Conservation (phyloP, 2,888 invertebrate genomes). For the Trichogramma evanescens region DNA sequence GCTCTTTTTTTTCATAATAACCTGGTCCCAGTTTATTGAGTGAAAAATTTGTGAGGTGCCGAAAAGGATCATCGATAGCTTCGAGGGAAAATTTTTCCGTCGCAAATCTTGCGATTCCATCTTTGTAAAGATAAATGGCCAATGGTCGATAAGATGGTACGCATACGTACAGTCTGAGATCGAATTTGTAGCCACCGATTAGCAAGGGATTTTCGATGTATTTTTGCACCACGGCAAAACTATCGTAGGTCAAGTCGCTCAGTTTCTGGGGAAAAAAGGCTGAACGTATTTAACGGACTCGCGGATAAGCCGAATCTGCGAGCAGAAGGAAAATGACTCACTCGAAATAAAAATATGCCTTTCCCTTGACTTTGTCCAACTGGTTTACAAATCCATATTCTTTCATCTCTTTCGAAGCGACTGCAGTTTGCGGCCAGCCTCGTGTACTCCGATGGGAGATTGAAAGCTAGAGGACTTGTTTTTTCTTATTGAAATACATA, state of each 20-base stretch:
- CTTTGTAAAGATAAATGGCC: constrained; percentile 80
- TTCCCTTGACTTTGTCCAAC: constrained; percentile 78
- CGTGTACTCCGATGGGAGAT: constrained; percentile 76
- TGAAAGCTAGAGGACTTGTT: constrained; percentile 72
- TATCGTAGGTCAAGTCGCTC: constrained; percentile 70
- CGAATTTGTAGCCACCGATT: constrained; percentile 88
- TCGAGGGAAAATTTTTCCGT: constrained; percentile 80
- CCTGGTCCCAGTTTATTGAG: constrained; percentile 82
- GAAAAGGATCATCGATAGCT: constrained; percentile 74
- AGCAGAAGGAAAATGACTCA: constrained; percentile 40
- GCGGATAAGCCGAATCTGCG: not conserved
- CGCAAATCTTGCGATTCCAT: constrained; percentile 75
- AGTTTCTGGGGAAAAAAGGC: constrained; percentile 56
- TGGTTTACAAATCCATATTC: constrained; percentile 83
- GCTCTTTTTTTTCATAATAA: constrained; percentile 74
- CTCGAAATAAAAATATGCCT: constrained; percentile 76
- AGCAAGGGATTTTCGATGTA: constrained; percentile 72
- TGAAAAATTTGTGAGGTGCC: constrained; percentile 87
- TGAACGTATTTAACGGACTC: not conserved
- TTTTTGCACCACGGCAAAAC: constrained; percentile 71
- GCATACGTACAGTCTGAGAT: constrained; percentile 82
- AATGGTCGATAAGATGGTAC: constrained; percentile 82
- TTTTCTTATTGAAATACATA: not conserved
- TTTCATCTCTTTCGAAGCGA: constrained; percentile 45
- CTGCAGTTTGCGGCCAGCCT: constrained; percentile 75